Evolutionary conservation across 2,888 invertebrate species (phyloP).

Genomic region (Eutolmus rufibarbis): DNA sequence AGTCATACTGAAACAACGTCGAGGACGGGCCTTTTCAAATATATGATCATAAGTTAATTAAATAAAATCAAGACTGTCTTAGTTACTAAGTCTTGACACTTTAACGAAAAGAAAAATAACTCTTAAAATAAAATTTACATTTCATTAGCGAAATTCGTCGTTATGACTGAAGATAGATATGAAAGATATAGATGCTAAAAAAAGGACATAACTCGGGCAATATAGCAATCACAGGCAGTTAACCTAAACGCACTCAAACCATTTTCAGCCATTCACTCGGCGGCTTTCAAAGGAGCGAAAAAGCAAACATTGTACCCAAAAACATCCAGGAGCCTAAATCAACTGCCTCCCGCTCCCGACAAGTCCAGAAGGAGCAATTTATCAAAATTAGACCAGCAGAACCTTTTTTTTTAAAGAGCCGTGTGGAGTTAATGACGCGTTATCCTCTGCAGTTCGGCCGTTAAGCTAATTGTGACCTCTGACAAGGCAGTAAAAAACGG

Average conservation of each 20-base stretch:
- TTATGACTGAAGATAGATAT: neutral
- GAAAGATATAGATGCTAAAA: neutral
- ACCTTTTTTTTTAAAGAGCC: neutral
- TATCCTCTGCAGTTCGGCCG: neutral
- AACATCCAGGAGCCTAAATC: neutral
- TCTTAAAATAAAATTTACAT: neutral
- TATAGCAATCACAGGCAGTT: neutral
- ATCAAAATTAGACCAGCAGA: neutral
- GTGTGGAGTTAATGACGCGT: neutral
- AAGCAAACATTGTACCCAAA: neutral
- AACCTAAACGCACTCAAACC: neutral
- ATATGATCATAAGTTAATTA: too few species aligned
- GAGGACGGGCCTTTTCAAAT: too few species aligned
- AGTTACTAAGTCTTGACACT: neutral
- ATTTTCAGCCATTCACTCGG: neutral
- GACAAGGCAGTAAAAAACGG: neutral
- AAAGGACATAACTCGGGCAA: neutral
- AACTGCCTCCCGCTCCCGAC: neutral
- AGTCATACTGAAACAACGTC: too few species aligned
- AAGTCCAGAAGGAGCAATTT: neutral
- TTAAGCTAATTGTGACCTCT: neutral
- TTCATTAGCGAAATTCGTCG: neutral
- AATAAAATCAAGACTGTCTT: neutral
- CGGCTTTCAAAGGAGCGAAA: neutral
- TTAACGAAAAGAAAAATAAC: neutral